These are phyloP conservation scores for Latrodectus elegans DNA, from an alignment of 2,888 invertebrate genomes.

Conservation along the genomic window DNA sequence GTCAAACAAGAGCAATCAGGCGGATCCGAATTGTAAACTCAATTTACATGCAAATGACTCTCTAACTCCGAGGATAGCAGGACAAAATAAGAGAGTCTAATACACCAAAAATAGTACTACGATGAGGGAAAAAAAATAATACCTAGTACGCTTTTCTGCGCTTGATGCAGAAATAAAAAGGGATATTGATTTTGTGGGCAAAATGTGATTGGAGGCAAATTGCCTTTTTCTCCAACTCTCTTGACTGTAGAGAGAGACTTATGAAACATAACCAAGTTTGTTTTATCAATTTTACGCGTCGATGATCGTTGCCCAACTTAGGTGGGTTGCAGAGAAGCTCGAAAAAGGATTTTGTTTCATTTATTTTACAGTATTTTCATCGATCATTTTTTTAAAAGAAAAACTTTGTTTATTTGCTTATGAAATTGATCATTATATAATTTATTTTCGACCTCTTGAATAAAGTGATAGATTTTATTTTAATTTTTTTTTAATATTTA, in stretches of 20 bases:
- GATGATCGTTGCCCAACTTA: not conserved
- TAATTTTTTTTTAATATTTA: no score
- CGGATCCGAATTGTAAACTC: constrained; percentile 1
- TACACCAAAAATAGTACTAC: no score
- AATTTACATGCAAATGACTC: constrained; percentile 2
- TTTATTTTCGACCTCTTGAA: no score
- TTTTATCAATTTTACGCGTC: not conserved
- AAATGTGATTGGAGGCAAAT: not conserved
- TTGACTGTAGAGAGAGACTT: not conserved
- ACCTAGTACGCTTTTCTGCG: not conserved
- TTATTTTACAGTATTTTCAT: no score
- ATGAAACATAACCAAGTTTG: not conserved
- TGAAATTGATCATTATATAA: no score
- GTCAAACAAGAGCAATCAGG: not conserved
- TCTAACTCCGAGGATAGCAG: not conserved
- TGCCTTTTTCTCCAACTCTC: not conserved
- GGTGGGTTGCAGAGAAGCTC: not conserved
- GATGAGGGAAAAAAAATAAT: no score
- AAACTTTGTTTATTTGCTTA: no score
- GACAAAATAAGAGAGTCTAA: no score
- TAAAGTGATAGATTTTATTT: no score
- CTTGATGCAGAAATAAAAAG: not conserved
- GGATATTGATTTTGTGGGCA: not conserved
- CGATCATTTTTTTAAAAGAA: no score
- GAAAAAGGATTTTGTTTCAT: not conserved